Percentiles rank a stretch among this genome's conserved stretches.
phyloP scores from a whole-genome alignment of 1,140 invertebrate genomes.

The Brachionus paranguensis region DNA sequence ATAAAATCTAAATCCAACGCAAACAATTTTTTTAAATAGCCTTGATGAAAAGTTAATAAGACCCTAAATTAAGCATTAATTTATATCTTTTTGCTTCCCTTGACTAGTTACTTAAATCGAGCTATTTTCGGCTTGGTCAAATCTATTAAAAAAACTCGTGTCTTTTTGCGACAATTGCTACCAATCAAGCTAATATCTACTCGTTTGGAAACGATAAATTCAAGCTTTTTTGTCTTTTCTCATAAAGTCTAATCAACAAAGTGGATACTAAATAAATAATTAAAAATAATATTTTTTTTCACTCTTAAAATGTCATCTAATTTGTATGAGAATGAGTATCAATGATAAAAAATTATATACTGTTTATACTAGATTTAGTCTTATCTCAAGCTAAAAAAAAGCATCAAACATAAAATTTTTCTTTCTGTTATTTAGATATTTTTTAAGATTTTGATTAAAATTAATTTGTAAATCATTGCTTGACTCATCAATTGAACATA shows the following conservation, averaged over 20 bases:
- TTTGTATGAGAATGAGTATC: background rate
- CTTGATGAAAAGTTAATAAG: constrained; percentile 4
- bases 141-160: background rate
- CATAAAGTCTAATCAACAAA: background rate
- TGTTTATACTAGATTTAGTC: background rate
- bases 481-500: background rate
- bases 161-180: background rate
- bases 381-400: background rate
- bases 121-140: background rate
- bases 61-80: background rate
- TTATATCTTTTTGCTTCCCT: background rate
- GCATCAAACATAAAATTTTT: background rate
- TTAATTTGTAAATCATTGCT: background rate
- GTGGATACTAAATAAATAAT: background rate
- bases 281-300: background rate
- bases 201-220: background rate
- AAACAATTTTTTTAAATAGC: background rate
- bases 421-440: background rate
- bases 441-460: background rate
- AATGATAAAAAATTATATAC: background rate
- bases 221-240: background rate
- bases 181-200: background rate
- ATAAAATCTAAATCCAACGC: background rate
- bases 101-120: background rate
- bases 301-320: background rate